Base-by-base conservation (phyloP, 2,797 vertebrate species). In the Pseudochaenichthys georgianus region DNA sequence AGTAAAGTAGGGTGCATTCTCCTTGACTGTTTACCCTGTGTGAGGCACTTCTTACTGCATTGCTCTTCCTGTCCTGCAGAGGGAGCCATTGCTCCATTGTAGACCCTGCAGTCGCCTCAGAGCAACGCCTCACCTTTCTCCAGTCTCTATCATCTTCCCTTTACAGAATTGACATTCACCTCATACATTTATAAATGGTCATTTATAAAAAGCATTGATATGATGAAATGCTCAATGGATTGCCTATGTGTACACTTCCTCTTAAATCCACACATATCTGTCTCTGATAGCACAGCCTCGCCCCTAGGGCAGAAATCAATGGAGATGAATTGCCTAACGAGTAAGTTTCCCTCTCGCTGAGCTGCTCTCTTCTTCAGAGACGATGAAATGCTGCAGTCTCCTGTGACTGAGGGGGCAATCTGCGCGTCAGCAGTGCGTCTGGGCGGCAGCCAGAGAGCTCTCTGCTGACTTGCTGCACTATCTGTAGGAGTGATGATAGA, bases 1-100 rank as follows among this genome's bases (percentile, higher is more conserved):
- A 38, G 7, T 38, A 9, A 38, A 38, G 34, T 34, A 23, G 6
- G 47, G 31, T 61, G 16, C 13, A 61, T 1, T 15, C 12, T 45
- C 1, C 2, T 23, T 69, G 34, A 38, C 7, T 38, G 34, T 52
- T 55, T 17, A 15, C 5, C 1, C 23, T 28, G 23, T 28, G 4
- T 0, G 42, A 13, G 7, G 31, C 16, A 12, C n/a, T 42, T 48
- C 17, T 60, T 16, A 13, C n/a, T 70, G 77, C 41, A 47, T 31
- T 80, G 13, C 65, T 11, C 13, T 38, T 70, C 16, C 6, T 13
- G 42, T 50, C 51, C 92, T 88, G 79, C 79, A 94, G 94, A 90
- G 91, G 91, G 93, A 51, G 90, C 87, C 74, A 87, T 91, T 86
- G 88, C 84, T 88, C 86, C 68, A 92, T 69, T 68, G 62, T 65